Conservation (phyloP, 2,888 invertebrate species). For the Chouioia cunea region DNA sequence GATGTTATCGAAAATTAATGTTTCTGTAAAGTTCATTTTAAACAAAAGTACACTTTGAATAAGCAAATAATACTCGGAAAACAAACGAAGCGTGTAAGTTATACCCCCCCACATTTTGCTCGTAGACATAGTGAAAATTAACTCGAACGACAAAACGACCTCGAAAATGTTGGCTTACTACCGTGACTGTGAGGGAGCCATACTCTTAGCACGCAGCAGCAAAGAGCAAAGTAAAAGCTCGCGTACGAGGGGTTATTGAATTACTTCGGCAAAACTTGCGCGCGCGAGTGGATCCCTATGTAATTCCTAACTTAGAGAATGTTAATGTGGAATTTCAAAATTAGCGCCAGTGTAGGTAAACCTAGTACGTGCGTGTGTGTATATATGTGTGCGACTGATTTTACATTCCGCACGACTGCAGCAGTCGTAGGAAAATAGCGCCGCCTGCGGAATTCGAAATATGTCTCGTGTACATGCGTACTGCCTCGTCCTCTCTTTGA, state of each 20-base stretch:
- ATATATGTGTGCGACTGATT: conserved; percentile 16
- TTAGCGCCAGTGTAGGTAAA: conserved; percentile 14
- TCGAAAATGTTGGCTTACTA: too few species aligned
- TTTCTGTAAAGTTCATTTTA: too few species aligned
- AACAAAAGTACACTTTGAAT: too few species aligned
- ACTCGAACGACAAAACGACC: too few species aligned
- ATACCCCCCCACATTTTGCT: too few species aligned
- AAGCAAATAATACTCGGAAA: too few species aligned
- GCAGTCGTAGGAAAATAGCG: conserved; percentile 28
- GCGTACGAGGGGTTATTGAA: conserved; percentile 14
- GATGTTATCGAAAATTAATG: too few species aligned
- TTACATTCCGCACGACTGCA: conserved; percentile 13
- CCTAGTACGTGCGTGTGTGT: neutral
- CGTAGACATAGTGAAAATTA: too few species aligned
- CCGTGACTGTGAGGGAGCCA: too few species aligned
- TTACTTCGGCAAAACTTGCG: conserved; percentile 22
- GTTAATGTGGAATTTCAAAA: conserved; percentile 36
- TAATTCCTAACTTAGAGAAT: conserved; percentile 37
- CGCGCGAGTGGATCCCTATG: neutral
- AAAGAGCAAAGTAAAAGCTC: too few species aligned
- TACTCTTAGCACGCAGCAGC: too few species aligned
- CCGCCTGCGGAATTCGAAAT: conserved; percentile 37
- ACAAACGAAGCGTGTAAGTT: too few species aligned
- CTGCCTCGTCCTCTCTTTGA: conserved; percentile 10
- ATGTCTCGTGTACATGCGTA: conserved; percentile 21